Conservation (phyloP, 2,888 invertebrate genomes). For the Rambutsinella grinnellia region DNA sequence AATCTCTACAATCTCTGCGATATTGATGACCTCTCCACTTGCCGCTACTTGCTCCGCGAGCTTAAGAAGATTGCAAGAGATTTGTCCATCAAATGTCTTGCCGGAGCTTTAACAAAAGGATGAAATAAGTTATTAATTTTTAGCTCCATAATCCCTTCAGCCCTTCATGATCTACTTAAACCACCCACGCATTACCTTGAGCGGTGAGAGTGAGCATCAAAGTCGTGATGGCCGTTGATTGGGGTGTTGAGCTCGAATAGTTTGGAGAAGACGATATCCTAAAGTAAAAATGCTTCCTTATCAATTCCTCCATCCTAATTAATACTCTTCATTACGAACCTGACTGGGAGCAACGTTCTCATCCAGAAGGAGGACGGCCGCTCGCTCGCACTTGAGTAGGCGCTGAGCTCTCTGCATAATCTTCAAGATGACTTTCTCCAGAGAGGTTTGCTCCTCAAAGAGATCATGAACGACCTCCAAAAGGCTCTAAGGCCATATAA, state of each 20-base stretch:
- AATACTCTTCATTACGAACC: conserved; percentile 67
- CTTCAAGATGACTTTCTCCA: conserved; percentile 93
- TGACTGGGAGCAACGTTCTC: conserved; percentile 67
- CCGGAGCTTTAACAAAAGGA: no score
- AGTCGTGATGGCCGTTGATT: conserved; percentile 61
- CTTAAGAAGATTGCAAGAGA: conserved; percentile 68
- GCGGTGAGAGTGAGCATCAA: conserved; percentile 40
- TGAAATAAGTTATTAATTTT: no score
- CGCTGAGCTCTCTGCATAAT: conserved; percentile 95
- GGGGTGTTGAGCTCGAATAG: conserved; percentile 69
- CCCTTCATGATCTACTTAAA: background rate
- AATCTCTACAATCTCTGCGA: conserved; percentile 70
- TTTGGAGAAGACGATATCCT: conserved; percentile 69
- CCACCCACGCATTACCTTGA: conserved; percentile 30
- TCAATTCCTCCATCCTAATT: no score
- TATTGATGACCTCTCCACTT: conserved; percentile 72
- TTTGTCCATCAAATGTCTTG: conserved; percentile 66
- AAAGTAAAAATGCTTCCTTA: no score
- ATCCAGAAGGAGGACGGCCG: conserved; percentile 71
- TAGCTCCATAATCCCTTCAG: no score
- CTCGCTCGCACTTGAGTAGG: conserved; percentile 88
- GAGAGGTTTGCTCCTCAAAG: conserved; percentile 97
- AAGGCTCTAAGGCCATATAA: no score
- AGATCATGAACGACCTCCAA: no score
- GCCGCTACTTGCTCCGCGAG: conserved; percentile 71